phyloP scores from a whole-genome alignment of 2,113 vertebrate genomes.

The Chloropsis cyanopogon region DNA sequence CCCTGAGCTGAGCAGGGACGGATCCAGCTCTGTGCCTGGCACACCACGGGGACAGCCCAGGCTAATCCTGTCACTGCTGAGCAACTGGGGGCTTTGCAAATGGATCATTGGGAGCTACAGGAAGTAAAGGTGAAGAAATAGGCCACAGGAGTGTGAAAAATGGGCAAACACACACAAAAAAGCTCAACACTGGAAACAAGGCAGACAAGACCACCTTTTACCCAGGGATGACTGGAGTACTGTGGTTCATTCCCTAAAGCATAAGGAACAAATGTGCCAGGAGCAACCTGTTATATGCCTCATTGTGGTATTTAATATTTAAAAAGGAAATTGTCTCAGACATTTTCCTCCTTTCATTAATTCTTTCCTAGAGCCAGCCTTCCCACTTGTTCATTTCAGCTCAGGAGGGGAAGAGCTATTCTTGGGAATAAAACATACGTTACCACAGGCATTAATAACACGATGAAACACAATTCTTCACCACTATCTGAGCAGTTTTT shows the following conservation, averaged over 20 bases:
- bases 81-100: neutral
- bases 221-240: neutral
- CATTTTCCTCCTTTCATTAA: constrained; percentile 33
- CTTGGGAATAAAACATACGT: neutral
- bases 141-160: neutral
- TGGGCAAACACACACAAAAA: neutral
- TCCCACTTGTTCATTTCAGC: neutral
- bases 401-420: neutral
- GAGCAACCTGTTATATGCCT: neutral
- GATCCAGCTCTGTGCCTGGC: neutral
- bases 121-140: neutral
- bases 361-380: constrained; percentile 24
- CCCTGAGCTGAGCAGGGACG: accelerated
- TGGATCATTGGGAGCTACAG: neutral
- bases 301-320: neutral
- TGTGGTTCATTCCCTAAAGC: neutral
- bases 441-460: neutral
- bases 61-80: neutral
- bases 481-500: neutral
- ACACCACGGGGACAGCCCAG: neutral
- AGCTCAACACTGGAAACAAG: neutral
- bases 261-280: neutral
- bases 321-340: constrained; percentile 24
- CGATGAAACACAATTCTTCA: neutral
- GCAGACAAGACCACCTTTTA: neutral